Base-by-base conservation (phyloP, 2,888 invertebrate species). In the Alsophila aescularia region DNA sequence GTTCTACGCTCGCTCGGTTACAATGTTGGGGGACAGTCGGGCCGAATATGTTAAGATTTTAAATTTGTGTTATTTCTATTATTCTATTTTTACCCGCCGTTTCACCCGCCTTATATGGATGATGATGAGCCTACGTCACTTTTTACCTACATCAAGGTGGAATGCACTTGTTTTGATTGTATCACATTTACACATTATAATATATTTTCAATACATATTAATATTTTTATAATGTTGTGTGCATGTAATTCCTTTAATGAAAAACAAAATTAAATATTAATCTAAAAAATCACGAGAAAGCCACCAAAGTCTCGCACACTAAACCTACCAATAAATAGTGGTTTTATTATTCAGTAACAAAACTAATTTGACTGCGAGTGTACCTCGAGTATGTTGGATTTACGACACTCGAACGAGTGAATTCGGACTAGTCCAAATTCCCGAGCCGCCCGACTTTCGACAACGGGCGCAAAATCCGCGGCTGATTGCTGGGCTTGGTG, bases 1-100 rank as follows among this genome's bases (percentile, higher is more conserved):
- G 87, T 87, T 87, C 79, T 75, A 7, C 70, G 72, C 73, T 77
- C 70, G 72, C 73, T 77, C 77, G 66, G 83, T 85, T 87, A 86
- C 86, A 86, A 86, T 85, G 81, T 79, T 70, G 73, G 57, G 45
- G 81, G 77, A 85, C 79, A 67, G 75, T 73, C 73, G 69, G 39
- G 58, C 12, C 62, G 68, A 36, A 73, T 59, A 79, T 79, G 70
- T 66, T 62, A 29, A 29, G 5, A 6, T 13, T 32, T 4, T 3
- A 12, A 2, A 8, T 12, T 13, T 32, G 10, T n/a, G 10, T 29
- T 29, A 8, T 29, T 29, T 29, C 10, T 24, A 10, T 29, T 29
- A 2, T 29, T 29, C 10, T 29, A 0, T 5, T 24, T 7, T 18
- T 5, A 5, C 2, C 5, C 18, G 18, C 3, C 18, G 18, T n/a